These are phyloP conservation scores for Catagonus wagneri DNA, from an alignment of 2,113 vertebrate species.

Conservation along the genomic window DNA sequence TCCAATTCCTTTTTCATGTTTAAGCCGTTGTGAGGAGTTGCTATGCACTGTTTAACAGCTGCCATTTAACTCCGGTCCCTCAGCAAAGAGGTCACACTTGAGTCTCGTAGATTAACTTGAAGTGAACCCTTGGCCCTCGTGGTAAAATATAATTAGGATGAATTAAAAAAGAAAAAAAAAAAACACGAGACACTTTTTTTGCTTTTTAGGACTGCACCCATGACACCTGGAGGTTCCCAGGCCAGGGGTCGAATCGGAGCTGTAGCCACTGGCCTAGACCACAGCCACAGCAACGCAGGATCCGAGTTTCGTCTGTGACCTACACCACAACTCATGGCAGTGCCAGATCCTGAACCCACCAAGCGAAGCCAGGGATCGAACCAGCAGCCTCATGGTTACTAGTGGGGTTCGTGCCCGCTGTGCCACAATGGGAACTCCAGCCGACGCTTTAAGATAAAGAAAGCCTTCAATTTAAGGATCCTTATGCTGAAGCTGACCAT, in stretches of 20 bases:
- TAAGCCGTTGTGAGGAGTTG: conserved; percentile 70
- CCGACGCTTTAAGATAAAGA: conserved; percentile 36
- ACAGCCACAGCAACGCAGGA: too few species aligned
- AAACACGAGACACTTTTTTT: neutral
- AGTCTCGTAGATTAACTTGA: conserved; percentile 70
- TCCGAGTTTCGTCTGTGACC: too few species aligned
- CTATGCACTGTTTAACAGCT: conserved; percentile 73
- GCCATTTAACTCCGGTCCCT: neutral
- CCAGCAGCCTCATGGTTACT: too few species aligned
- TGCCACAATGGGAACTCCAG: too few species aligned
- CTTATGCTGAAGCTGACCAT: neutral
- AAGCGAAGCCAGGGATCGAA: too few species aligned
- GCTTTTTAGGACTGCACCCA: too few species aligned
- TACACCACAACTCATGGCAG: too few species aligned
- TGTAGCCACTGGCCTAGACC: too few species aligned
- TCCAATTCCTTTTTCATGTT: conserved; percentile 64
- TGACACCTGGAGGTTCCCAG: too few species aligned
- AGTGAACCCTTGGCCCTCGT: conserved; percentile 55
- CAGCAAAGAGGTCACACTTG: conserved; percentile 30
- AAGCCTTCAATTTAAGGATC: conserved; percentile 2
- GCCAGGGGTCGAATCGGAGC: too few species aligned
- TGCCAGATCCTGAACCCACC: too few species aligned
- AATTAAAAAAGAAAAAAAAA: neutral
- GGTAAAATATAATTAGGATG: conserved; percentile 39
- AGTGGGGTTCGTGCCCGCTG: too few species aligned